These are phyloP conservation scores for Nebria ingens DNA, from an alignment of 1,140 invertebrate species.

Conservation along the genomic window DNA sequence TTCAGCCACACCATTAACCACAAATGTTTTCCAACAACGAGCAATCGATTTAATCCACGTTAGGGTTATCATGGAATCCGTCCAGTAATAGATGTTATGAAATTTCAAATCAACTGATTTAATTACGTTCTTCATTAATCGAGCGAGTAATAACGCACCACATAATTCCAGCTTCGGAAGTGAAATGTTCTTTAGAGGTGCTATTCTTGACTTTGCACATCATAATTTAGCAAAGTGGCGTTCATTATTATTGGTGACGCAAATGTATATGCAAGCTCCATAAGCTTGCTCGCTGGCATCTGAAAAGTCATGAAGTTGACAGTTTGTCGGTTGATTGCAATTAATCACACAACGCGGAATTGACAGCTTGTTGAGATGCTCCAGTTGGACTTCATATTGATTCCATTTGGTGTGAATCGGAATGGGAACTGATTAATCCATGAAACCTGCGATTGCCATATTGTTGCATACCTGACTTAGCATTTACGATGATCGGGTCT, in stretches of 20 bases:
- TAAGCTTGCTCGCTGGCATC: slow-evolving; percentile 29
- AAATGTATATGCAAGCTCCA: slow-evolving; percentile 27
- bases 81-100: slow-evolving; percentile 22
- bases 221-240: slow-evolving; percentile 15
- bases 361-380: slow-evolving; percentile 7
- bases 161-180: slow-evolving; percentile 35
- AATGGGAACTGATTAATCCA: slow-evolving; percentile 20
- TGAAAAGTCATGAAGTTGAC: slow-evolving; percentile 23
- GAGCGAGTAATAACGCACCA: slow-evolving; percentile 28
- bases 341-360: slow-evolving; percentile 19
- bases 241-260: slow-evolving; percentile 16
- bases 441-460: slow-evolving; percentile 17
- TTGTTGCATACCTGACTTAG: slow-evolving; percentile 20
- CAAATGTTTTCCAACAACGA: slow-evolving; percentile 19
- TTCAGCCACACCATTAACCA: slow-evolving; percentile 20
- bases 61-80: slow-evolving; percentile 19
- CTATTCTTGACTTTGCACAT: slow-evolving; percentile 29
- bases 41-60: slow-evolving; percentile 18
- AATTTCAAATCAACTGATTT: slow-evolving; percentile 19
- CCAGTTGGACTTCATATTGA: not conserved
- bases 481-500: slow-evolving; percentile 18
- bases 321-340: not conserved
- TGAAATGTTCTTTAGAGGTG: slow-evolving; percentile 33
- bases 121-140: slow-evolving; percentile 18
- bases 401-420: not conserved